phyloP scores from a whole-genome alignment of 2,797 vertebrate genomes.

The Cercopithecus diana region DNA sequence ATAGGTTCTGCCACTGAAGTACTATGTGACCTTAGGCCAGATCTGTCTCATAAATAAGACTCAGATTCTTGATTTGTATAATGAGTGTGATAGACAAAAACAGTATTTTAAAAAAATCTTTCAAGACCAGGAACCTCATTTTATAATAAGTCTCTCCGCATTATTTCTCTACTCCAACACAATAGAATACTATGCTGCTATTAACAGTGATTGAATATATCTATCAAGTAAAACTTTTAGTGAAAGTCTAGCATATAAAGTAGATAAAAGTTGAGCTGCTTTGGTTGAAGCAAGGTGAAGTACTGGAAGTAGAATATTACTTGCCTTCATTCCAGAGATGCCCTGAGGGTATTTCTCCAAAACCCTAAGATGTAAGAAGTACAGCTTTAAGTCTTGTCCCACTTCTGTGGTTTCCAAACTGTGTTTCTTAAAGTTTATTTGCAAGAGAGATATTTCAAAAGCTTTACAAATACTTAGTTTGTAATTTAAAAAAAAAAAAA shows the following conservation, averaged over 20 bases:
- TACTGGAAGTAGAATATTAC: background rate
- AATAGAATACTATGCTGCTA: background rate
- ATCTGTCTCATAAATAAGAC: background rate
- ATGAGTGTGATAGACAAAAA: background rate
- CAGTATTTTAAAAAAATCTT: background rate
- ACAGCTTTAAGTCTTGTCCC: background rate
- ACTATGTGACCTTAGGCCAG: background rate
- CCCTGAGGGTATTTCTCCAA: background rate
- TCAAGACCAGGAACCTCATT: background rate
- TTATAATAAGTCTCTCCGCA: background rate
- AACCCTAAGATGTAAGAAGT: background rate
- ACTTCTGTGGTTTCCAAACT: background rate
- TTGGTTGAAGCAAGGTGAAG: background rate
- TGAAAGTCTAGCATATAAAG: background rate
- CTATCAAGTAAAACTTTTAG: background rate
- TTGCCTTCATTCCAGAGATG: background rate
- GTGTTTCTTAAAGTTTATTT: background rate
- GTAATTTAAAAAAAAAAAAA: background rate
- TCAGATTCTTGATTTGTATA: background rate
- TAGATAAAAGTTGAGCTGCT: background rate
- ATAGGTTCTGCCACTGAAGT: background rate
- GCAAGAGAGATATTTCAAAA: background rate
- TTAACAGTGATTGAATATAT: background rate
- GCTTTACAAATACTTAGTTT: background rate
- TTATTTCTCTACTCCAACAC: background rate